Evolutionary conservation across 2,888 invertebrate species (phyloP).

Genomic region (Zelleria hepariella): DNA sequence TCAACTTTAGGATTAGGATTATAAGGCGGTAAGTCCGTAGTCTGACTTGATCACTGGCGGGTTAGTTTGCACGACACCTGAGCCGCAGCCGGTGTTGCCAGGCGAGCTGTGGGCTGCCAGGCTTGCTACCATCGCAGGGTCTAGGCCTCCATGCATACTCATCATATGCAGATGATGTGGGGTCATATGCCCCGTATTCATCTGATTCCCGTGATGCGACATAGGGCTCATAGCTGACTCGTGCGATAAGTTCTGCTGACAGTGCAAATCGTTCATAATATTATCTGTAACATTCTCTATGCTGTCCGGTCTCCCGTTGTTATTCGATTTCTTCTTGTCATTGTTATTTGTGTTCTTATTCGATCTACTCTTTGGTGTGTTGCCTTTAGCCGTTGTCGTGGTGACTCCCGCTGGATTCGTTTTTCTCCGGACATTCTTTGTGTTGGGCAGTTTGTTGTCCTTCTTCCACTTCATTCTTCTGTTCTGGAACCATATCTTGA

Average conservation of each 20-base stretch:
- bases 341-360: slow-evolving; percentile 70
- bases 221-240: slow-evolving; percentile 67
- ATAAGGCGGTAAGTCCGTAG: slow-evolving; percentile 86
- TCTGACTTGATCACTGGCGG: slow-evolving; percentile 85
- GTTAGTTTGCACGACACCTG: slow-evolving; percentile 45
- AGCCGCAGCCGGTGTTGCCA: slow-evolving; percentile 61
- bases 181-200: slow-evolving; percentile 70
- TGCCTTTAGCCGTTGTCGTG: slow-evolving; percentile 66
- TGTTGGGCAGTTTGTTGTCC: slow-evolving; percentile 90
- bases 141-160: slow-evolving; percentile 60
- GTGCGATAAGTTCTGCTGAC: slow-evolving; percentile 60
- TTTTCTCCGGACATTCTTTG: slow-evolving; percentile 82
- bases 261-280: slow-evolving; percentile 73
- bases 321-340: slow-evolving; percentile 67
- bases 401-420: slow-evolving; percentile 81
- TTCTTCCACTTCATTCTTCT: slow-evolving; percentile 85
- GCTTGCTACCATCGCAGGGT: slow-evolving; percentile 62
- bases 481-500: slow-evolving; percentile 92
- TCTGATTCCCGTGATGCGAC: slow-evolving; percentile 57
- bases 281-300: slow-evolving; percentile 77
- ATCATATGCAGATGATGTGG: slow-evolving; percentile 64
- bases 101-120: slow-evolving; percentile 71
- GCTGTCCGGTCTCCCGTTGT: slow-evolving; percentile 73
- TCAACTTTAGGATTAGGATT: slow-evolving; percentile 36
- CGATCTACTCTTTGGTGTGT: slow-evolving; percentile 78